Conservation (phyloP, 2,797 vertebrate species). For the Crenuchus spilurus region DNA sequence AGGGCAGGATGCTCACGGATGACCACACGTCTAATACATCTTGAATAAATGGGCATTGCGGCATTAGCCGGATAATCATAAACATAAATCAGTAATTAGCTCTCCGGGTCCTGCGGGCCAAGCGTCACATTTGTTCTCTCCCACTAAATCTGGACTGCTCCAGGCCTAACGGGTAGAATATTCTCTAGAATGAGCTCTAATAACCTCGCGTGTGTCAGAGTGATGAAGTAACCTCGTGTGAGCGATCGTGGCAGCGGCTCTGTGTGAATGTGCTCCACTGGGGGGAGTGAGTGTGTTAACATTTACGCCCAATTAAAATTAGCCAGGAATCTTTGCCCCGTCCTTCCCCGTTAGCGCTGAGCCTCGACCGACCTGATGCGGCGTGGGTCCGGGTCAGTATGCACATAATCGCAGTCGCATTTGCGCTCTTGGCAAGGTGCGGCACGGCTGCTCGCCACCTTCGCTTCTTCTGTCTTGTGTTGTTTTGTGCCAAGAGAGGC, state of each 20-base stretch:
- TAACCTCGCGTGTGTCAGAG: conserved; percentile 71
- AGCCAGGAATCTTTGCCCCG: conserved; percentile 56
- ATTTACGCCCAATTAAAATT: conserved; percentile 75
- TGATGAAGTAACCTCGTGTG: conserved; percentile 65
- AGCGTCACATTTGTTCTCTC: conserved; percentile 68
- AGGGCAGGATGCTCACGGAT: conserved; percentile 59
- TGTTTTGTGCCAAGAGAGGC: conserved; percentile 4
- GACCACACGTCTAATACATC: conserved; percentile 72
- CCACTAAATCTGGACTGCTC: conserved; percentile 63
- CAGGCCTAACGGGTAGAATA: conserved; percentile 75
- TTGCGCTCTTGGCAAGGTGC: conserved; percentile 14
- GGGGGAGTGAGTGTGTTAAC: conserved; percentile 65
- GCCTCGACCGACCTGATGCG: conserved; percentile 10
- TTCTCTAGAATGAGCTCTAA: conserved; percentile 74
- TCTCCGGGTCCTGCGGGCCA: conserved; percentile 62
- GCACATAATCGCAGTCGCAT: conserved; percentile 61
- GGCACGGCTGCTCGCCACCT: conserved; percentile 63
- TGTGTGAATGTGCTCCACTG: conserved; percentile 63
- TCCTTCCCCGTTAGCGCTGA: conserved; percentile 44
- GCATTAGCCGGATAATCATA: conserved; percentile 69
- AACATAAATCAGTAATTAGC: conserved; percentile 78
- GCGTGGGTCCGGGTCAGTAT: conserved; percentile 56
- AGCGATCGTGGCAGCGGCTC: conserved; percentile 60
- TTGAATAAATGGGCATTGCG: conserved; percentile 66
- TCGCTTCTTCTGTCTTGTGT: conserved; percentile 59